Percentiles rank a stretch among this genome's conserved stretches.
Conservation (phyloP, 1,140 invertebrate genomes). For the Drosophila sturtevanti region DNA sequence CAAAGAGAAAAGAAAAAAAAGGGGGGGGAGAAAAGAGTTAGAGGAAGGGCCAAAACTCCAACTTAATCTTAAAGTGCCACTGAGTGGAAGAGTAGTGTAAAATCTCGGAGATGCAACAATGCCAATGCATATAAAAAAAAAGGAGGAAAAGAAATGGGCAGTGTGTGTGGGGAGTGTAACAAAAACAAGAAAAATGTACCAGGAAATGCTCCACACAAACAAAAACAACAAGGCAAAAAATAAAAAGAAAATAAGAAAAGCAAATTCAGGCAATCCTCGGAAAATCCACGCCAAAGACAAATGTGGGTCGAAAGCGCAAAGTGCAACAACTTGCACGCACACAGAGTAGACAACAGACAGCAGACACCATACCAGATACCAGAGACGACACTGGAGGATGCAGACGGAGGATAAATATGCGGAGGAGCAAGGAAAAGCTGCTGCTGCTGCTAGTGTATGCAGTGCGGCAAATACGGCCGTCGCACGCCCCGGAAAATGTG, state of each 20-base stretch:
- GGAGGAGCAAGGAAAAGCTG: background rate
- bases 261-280: slow-evolving; percentile 24
- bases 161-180: background rate
- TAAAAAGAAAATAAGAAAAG: slow-evolving; percentile 19
- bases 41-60: slow-evolving; percentile 32
- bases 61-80: slow-evolving; percentile 69
- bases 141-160: slow-evolving; percentile 25
- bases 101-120: slow-evolving; percentile 27
- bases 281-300: slow-evolving; percentile 64
- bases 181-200: slow-evolving; percentile 51
- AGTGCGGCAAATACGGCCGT: slow-evolving; percentile 23
- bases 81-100: slow-evolving; percentile 30
- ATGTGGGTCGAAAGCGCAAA: slow-evolving; percentile 76
- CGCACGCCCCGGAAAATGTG: slow-evolving; percentile 45
- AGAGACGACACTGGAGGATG: background rate
- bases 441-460: slow-evolving; percentile 20
- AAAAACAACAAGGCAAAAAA: slow-evolving; percentile 17
- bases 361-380: slow-evolving; percentile 12
- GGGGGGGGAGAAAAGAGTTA: background rate
- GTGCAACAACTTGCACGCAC: slow-evolving; percentile 65
- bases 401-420: background rate
- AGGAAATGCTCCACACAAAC: slow-evolving; percentile 57
- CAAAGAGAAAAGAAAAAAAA: slow-evolving; percentile 19
- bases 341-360: slow-evolving; percentile 20
- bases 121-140: slow-evolving; percentile 57